Conservation (phyloP, 1,140 invertebrate species). For the Nilaparvata lugens region DNA sequence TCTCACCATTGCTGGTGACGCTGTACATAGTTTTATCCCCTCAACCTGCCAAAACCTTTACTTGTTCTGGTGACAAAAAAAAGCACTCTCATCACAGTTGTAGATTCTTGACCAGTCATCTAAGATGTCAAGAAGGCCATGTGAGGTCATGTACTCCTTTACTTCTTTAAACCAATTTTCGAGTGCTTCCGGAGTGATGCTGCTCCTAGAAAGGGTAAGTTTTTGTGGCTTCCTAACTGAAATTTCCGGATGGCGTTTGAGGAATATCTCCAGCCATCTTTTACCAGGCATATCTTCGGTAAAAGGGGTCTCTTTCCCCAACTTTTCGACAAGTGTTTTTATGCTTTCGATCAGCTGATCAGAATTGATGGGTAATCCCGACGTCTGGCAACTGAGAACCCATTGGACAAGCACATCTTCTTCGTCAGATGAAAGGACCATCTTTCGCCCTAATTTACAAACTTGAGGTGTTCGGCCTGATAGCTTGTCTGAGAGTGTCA, state of each 20-base stretch:
- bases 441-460: too few relatives aligned
- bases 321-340: too few relatives aligned
- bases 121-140: constrained; percentile 15
- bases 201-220: constrained; percentile 23
- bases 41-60: constrained; percentile 9
- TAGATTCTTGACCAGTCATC: constrained; percentile 18
- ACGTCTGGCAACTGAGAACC: too few relatives aligned
- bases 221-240: constrained; percentile 17
- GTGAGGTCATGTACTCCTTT: constrained; percentile 24
- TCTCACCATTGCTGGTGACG: background rate
- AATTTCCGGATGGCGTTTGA: constrained; percentile 26
- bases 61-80: constrained; percentile 6
- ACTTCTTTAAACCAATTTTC: constrained; percentile 28
- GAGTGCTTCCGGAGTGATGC: constrained; percentile 25
- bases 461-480: too few relatives aligned
- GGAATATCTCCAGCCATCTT: constrained; percentile 32
- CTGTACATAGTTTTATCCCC: constrained; percentile 10
- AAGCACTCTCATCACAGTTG: constrained; percentile 20
- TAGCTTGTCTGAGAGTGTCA: too few relatives aligned
- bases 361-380: too few relatives aligned
- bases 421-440: too few relatives aligned
- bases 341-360: too few relatives aligned
- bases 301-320: too few relatives aligned
- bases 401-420: too few relatives aligned
- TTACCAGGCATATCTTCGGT: too few relatives aligned